These are phyloP conservation scores for Mactromeris polynyma DNA, from an alignment of 2,888 invertebrate species.

Conservation along the genomic window DNA sequence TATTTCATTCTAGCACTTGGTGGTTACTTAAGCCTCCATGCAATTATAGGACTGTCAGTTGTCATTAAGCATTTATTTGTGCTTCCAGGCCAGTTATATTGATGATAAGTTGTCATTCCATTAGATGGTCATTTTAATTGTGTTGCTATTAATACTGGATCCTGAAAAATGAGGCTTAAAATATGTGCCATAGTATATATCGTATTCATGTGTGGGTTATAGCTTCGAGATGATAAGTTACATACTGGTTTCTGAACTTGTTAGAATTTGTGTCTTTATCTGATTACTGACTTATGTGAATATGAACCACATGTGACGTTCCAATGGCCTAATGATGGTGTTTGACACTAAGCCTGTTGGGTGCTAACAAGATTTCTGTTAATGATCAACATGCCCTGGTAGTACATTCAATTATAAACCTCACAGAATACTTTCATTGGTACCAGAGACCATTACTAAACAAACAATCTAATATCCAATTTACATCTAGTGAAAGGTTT, in stretches of 20 bases:
- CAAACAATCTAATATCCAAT: constrained; percentile 1
- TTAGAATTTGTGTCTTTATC: neutral
- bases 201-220: neutral
- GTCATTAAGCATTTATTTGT: neutral
- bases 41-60: constrained; percentile 17
- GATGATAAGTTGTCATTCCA: neutral
- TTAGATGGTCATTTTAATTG: neutral
- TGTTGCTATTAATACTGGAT: neutral
- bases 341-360: constrained; percentile 22
- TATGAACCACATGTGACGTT: neutral
- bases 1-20: neutral
- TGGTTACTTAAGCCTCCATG: neutral
- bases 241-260: no score
- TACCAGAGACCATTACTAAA: constrained; percentile 13
- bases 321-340: constrained; percentile 9
- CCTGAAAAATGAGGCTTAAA: neutral
- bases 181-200: neutral
- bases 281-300: constrained; percentile 1
- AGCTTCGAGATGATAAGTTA: neutral
- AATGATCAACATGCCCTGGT: neutral
- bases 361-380: constrained; percentile 11
- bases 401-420: constrained; percentile 17
- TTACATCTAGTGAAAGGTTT: neutral
- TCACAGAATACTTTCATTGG: neutral
- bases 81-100: neutral